These are phyloP conservation scores for Ascaphus truei DNA, from an alignment of 2,113 vertebrate species.

Conservation along the genomic window DNA sequence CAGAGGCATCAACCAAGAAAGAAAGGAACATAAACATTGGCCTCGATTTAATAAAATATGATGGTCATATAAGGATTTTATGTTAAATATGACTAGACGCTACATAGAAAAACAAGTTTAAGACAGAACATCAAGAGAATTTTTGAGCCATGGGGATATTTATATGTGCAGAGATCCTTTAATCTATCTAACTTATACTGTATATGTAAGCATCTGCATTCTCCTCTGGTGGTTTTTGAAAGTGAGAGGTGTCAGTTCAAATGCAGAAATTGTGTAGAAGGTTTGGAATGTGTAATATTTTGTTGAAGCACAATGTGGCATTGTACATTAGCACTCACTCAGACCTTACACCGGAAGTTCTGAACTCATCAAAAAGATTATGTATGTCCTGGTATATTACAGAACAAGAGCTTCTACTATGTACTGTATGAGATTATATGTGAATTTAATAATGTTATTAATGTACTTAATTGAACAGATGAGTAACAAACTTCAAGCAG, in stretches of 20 bases:
- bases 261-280: neutral
- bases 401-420: neutral
- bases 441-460: neutral
- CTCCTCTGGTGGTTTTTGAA: neutral
- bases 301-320: neutral
- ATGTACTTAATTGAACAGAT: too few species aligned
- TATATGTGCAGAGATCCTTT: neutral
- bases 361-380: slow-evolving; percentile 23
- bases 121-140: slow-evolving; percentile 2
- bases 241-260: neutral
- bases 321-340: neutral
- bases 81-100: neutral
- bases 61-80: neutral
- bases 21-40: slow-evolving; percentile 23
- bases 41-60: slow-evolving; percentile 16
- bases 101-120: neutral
- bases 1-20: slow-evolving; percentile 11
- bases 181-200: slow-evolving; percentile 4
- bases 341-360: neutral
- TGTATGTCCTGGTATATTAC: slow-evolving; percentile 3
- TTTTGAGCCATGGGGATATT: slow-evolving; percentile 13
- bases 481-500: neutral
- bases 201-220: neutral
- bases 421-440: neutral
- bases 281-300: neutral